phyloP scores from a whole-genome alignment of 1,140 invertebrate species.

The Cylas formicarius region DNA sequence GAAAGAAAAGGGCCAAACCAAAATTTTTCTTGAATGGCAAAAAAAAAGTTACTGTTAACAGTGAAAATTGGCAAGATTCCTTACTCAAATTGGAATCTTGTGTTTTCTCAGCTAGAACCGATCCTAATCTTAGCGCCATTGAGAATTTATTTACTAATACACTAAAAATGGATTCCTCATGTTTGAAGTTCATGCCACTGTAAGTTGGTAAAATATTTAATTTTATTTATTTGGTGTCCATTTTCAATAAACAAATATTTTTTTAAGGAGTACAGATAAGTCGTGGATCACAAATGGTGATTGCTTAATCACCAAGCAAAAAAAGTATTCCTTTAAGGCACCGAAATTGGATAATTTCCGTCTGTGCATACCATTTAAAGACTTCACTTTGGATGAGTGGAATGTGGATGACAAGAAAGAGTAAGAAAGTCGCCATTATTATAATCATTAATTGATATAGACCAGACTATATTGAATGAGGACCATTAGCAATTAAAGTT shows the following conservation, averaged over 20 bases:
- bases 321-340: constrained; percentile 12
- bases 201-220: constrained; percentile 19
- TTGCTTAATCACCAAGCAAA: constrained; percentile 8
- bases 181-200: constrained; percentile 29
- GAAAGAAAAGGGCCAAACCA: no score
- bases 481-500: no score
- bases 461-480: not conserved
- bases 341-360: constrained; percentile 3
- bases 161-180: constrained; percentile 21
- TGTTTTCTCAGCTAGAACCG: constrained; percentile 23
- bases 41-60: no score
- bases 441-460: not conserved
- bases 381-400: constrained; percentile 47
- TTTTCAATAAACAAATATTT: constrained; percentile 1
- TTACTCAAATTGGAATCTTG: constrained; percentile 24
- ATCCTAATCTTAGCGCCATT: constrained; percentile 19
- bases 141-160: constrained; percentile 30
- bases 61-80: no score
- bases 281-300: constrained; percentile 10
- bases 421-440: constrained; percentile 23
- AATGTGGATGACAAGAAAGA: constrained; percentile 46
- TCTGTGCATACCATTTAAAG: constrained; percentile 38
- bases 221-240: constrained; percentile 1
- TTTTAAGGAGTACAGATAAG: constrained; percentile 23
- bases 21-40: no score